Conservation (phyloP, 2,113 vertebrate genomes). For the Cacatua alba region DNA sequence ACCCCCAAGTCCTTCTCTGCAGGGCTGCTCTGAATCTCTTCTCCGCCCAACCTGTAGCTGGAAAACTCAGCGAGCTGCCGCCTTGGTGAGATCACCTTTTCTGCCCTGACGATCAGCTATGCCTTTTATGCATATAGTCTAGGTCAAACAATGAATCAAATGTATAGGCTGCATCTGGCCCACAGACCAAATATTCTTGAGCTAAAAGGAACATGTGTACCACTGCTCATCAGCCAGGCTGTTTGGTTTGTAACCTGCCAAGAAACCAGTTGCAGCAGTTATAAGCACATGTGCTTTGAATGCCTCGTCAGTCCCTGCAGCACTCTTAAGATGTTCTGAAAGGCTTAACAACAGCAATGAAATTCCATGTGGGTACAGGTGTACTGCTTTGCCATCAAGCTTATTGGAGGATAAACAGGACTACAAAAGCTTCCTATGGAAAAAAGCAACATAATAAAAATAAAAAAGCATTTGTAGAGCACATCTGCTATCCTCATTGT, state of each 20-base stretch:
- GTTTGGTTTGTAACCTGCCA: background rate
- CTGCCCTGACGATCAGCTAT: background rate
- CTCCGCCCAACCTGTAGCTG: background rate
- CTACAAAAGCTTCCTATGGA: background rate
- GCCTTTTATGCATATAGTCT: background rate
- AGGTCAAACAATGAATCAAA: background rate
- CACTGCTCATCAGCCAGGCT: background rate
- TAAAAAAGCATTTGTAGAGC: background rate
- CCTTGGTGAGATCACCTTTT: background rate
- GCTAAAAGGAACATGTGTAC: background rate
- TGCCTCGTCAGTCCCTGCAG: background rate
- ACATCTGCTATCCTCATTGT: background rate
- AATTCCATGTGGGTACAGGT: background rate
- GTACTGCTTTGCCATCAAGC: background rate
- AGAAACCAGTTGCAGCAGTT: background rate
- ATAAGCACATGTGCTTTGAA: background rate
- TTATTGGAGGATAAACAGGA: background rate
- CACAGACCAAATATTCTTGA: background rate
- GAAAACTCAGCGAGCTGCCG: background rate
- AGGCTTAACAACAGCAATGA: background rate
- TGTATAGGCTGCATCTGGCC: background rate
- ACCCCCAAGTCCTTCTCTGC: no score
- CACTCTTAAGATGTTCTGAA: background rate
- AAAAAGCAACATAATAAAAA: background rate
- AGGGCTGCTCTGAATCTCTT: no score